Conservation (phyloP, 2,797 vertebrate genomes). For the Rhabdomys pumilio region DNA sequence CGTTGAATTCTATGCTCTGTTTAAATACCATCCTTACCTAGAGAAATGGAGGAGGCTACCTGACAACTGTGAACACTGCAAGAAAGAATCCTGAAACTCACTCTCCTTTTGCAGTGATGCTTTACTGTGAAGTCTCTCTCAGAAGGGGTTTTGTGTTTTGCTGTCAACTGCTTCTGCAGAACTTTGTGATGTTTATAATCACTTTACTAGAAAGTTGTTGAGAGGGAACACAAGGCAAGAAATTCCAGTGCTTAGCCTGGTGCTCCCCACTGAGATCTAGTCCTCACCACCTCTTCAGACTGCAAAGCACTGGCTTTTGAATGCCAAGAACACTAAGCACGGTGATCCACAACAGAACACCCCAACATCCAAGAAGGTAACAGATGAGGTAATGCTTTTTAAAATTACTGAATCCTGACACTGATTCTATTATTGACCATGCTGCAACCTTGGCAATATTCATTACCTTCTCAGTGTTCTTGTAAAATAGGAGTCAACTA, state of each 20-base stretch:
- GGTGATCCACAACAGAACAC: neutral
- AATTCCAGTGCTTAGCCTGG: neutral
- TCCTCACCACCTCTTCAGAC: neutral
- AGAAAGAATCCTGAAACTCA: constrained; percentile 20
- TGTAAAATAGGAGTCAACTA: neutral
- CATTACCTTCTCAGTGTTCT: neutral
- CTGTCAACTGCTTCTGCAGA: constrained; percentile 1
- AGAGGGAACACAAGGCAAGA: constrained; percentile 25
- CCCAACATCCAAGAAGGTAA: constrained; percentile 29
- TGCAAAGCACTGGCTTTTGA: neutral
- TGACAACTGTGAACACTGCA: constrained; percentile 3
- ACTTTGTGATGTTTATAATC: neutral
- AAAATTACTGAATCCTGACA: neutral
- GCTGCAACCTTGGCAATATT: neutral
- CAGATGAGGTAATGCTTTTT: neutral
- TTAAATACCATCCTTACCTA: constrained; percentile 40
- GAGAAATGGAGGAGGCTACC: neutral
- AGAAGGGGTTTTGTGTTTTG: constrained; percentile 7
- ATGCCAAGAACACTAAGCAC: constrained; percentile 68
- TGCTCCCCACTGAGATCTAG: neutral
- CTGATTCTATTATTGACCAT: neutral
- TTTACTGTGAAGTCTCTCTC: neutral
- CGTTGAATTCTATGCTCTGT: constrained; percentile 35
- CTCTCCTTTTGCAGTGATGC: neutral
- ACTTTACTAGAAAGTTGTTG: constrained; percentile 42